Evolutionary conservation across 2,888 invertebrate species (phyloP), one percentile per base, ranked within the genome.

Genomic region (Cryptus viduatorius): DNA sequence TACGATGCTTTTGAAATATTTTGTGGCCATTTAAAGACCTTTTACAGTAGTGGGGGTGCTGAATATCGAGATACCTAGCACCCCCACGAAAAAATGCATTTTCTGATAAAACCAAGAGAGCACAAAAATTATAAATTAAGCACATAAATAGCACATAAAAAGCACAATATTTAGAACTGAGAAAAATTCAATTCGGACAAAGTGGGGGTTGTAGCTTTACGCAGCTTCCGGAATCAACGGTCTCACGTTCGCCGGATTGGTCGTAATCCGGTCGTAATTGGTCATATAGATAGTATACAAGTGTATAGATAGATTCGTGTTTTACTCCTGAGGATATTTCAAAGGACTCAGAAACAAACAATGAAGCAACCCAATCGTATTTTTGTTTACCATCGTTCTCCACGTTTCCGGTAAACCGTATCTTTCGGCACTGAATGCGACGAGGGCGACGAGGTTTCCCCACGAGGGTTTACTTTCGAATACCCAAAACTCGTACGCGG

Each of bases 221-320:
- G n/a, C n/a, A n/a, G n/a, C 68, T 29, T 24, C 19, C 14, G 46
- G 68, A 68, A 68, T 68, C 48, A 46, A 7, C 48, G 68, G 48
- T 29, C 48, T 68, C 29, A 46, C 19, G 24, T 68, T 68, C 14
- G 46, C 46, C 29, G 46, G 48, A n/a, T 68, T 68, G 24, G 48
- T 68, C 29, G 68, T 48, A 48, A 48, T 68, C 68, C n/a, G n/a
- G n/a, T n/a, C n/a, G n/a, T n/a, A n/a, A n/a, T n/a, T n/a, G n/a
- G n/a, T n/a, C n/a, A n/a, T n/a, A 48, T 37, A 37, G 5, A 37
- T 24, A 24, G 24, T 24, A 24, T 24, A 24, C 24, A 24, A 3
- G 24, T 24, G 24, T 24, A 24, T 24, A 24, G 24, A 24, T 24
- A 24, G 1, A 24, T 24, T 24, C 1, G 0, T 1, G 48, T 12